phyloP scores from a whole-genome alignment of 2,113 vertebrate genomes.

The Strix aluco region DNA sequence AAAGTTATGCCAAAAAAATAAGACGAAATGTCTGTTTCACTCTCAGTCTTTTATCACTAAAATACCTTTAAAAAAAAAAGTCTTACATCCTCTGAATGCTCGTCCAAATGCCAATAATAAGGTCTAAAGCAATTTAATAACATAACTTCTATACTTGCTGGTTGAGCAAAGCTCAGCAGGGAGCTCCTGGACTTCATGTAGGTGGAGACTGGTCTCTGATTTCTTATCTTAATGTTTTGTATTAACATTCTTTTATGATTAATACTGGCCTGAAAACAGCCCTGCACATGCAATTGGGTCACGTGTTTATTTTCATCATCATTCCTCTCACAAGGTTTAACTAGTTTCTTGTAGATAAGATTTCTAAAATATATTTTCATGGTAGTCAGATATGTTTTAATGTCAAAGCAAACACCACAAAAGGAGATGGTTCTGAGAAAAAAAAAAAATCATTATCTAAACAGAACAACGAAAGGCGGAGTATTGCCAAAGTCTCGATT shows the following conservation, averaged over 20 bases:
- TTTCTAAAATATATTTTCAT: neutral
- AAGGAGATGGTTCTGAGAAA: neutral
- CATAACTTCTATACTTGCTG: neutral
- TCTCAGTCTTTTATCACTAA: neutral
- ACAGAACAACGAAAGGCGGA: neutral
- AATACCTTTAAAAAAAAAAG: neutral
- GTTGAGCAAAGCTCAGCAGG: constrained; percentile 3
- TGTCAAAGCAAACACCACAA: neutral
- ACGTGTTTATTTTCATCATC: neutral
- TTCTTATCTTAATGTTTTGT: constrained; percentile 2
- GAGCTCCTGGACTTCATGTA: neutral
- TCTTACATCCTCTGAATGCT: neutral
- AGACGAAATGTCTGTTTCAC: neutral
- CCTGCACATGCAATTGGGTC: neutral
- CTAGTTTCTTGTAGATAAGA: neutral
- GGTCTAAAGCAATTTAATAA: neutral
- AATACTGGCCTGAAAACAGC: neutral
- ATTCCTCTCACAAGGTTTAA: neutral
- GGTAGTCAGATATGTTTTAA: neutral
- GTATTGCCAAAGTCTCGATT: neutral
- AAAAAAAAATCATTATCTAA: neutral
- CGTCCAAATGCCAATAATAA: neutral
- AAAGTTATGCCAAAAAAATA: constrained; percentile 30
- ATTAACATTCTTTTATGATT: constrained; percentile 17
- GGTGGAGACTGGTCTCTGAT: neutral